Evolutionary conservation across 2,888 invertebrate genomes (phyloP).

Genomic region (Abscondita cerata): DNA sequence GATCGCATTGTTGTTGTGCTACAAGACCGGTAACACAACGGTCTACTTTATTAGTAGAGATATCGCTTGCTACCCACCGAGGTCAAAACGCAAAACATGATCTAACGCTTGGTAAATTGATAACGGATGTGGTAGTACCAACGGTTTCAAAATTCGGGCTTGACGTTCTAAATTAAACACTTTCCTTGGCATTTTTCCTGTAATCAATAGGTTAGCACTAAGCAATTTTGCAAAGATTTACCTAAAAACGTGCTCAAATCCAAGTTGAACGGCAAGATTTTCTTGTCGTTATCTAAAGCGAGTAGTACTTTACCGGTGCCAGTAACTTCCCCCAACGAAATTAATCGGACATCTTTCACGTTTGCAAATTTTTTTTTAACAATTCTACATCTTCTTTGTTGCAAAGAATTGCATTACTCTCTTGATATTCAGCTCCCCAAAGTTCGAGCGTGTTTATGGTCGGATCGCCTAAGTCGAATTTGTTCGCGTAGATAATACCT

Average conservation of each 20-base stretch:
- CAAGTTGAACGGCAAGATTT: constrained; percentile 81
- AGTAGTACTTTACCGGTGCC: constrained; percentile 75
- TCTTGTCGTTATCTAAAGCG: constrained; percentile 71
- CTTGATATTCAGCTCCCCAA: constrained; percentile 99
- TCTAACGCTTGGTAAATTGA: constrained; percentile 74
- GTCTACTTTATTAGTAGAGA: constrained; percentile 93
- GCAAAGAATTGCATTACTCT: constrained; percentile 91
- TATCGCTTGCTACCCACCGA: constrained; percentile 95
- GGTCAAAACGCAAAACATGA: constrained; percentile 84
- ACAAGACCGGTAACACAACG: constrained; percentile 94
- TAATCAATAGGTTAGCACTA: constrained; percentile 53
- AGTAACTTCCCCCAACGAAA: constrained; percentile 91
- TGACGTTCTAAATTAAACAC: constrained; percentile 60
- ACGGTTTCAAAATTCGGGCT: constrained; percentile 44
- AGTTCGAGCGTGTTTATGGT: constrained; percentile 92
- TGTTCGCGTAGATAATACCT: constrained; percentile 85
- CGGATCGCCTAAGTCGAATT: constrained; percentile 92
- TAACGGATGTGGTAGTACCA: constrained; percentile 61
- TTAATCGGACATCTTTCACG: constrained; percentile 93
- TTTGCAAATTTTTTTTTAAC: constrained; percentile 74
- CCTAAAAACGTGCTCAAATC: constrained; percentile 89
- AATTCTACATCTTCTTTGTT: constrained; percentile 68
- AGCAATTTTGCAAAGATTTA: no score
- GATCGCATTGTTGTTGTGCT: constrained; percentile 97
- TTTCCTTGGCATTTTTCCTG: constrained; percentile 81